Evolutionary conservation across 23 tunicate genomes (phyloP).

Genomic region (Ascidia mentula): DNA sequence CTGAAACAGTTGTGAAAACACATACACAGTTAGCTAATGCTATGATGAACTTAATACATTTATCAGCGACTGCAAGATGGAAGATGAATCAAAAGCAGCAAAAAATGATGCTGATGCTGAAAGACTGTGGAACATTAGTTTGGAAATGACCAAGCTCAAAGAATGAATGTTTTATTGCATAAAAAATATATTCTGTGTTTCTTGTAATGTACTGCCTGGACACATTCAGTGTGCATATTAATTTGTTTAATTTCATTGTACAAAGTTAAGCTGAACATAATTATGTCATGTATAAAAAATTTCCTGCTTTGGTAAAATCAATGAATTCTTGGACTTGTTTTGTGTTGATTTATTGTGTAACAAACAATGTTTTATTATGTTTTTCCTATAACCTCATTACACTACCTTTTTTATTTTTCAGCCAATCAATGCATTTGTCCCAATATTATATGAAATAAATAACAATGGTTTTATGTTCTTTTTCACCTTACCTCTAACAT

Average conservation of each 20-base stretch:
- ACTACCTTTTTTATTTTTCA: neutral
- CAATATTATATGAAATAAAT: too few species aligned
- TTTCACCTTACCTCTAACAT: too few species aligned
- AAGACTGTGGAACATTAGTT: constrained; percentile 2
- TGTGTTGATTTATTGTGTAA: too few species aligned
- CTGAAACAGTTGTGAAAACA: too few species aligned
- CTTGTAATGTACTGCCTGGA: neutral
- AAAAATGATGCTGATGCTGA: constrained; percentile 14
- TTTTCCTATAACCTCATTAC: neutral
- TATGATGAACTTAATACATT: too few species aligned
- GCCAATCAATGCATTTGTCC: too few species aligned
- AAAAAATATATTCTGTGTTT: too few species aligned
- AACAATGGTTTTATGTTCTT: too few species aligned
- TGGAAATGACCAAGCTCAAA: constrained; percentile 4
- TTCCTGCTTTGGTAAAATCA: neutral
- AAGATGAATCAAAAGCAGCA: neutral
- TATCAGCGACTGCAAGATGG: neutral
- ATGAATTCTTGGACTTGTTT: neutral
- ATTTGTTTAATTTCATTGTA: too few species aligned
- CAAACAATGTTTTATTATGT: neutral
- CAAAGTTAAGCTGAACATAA: too few species aligned
- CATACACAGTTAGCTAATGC: too few species aligned
- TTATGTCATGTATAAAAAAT: neutral
- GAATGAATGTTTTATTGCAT: neutral
- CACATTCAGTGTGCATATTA: too few species aligned